These are phyloP conservation scores for Hypothenemus hampei DNA, from an alignment of 1,140 invertebrate genomes.

Conservation along the genomic window DNA sequence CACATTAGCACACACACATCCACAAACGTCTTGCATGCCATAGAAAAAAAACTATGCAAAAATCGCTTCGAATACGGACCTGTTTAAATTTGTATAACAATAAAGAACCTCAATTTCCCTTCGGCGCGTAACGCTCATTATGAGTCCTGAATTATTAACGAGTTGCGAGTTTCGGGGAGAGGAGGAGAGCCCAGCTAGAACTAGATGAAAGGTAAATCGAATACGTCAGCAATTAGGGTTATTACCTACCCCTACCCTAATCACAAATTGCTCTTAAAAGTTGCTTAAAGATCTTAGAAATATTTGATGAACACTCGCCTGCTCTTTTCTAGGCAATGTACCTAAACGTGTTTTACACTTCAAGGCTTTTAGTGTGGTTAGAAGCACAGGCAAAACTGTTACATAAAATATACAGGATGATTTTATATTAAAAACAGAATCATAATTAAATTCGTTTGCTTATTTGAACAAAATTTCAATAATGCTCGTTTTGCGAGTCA, in stretches of 20 bases:
- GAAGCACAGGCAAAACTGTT: no score
- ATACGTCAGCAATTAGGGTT: slow-evolving; percentile 39
- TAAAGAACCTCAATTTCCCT: slow-evolving; percentile 13
- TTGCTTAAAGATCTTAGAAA: slow-evolving; percentile 35
- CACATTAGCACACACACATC: no score
- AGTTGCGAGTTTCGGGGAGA: slow-evolving; percentile 1
- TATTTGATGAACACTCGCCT: slow-evolving; percentile 35
- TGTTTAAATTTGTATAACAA: slow-evolving; percentile 21
- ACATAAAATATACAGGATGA: no score
- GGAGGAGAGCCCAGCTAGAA: no score
- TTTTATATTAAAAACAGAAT: no score
- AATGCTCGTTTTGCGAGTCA: no score
- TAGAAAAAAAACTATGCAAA: no score
- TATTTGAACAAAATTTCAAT: no score
- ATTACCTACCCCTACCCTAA: slow-evolving; percentile 37
- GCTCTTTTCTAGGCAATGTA: no score
- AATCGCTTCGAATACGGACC: slow-evolving; percentile 9
- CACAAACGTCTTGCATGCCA: no score
- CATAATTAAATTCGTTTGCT: no score
- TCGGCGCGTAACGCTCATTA: slow-evolving; percentile 19
- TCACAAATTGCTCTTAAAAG: slow-evolving; percentile 41
- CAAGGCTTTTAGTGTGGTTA: slow-evolving; percentile 6
- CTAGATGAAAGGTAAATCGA: slow-evolving; percentile 31
- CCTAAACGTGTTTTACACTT: background rate
- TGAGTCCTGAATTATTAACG: slow-evolving; percentile 19